Conservation (phyloP, 2,797 vertebrate species). For the Neosilurus mollespiculum region DNA sequence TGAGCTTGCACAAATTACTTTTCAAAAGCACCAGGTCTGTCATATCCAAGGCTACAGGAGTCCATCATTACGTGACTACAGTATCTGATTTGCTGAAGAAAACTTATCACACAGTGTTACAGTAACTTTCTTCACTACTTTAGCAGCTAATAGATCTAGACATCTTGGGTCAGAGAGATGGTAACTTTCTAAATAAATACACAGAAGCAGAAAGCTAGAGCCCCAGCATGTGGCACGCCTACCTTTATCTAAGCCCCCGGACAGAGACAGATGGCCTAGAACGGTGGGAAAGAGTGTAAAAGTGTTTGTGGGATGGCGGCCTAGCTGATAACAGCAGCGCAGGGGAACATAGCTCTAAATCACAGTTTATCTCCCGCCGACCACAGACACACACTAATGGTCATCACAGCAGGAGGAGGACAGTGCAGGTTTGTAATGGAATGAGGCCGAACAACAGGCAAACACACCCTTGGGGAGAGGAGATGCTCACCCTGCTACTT, state of each 20-base stretch:
- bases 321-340: slow-evolving; percentile 71
- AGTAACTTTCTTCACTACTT: neutral
- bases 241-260: slow-evolving; percentile 73
- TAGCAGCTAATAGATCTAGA: slow-evolving; percentile 20
- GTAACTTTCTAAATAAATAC: slow-evolving; percentile 31
- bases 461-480: slow-evolving; percentile 7
- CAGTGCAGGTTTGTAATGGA: slow-evolving; percentile 52
- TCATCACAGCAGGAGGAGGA: slow-evolving; percentile 68
- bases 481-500: slow-evolving; percentile 1
- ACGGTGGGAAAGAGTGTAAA: slow-evolving; percentile 72
- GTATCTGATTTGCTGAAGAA: neutral
- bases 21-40: neutral
- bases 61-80: neutral
- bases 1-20: neutral
- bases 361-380: slow-evolving; percentile 77
- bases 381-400: slow-evolving; percentile 77
- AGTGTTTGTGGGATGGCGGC: slow-evolving; percentile 72
- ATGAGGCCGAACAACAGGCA: slow-evolving; percentile 47
- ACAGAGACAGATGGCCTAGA: slow-evolving; percentile 75
- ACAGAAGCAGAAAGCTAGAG: slow-evolving; percentile 14
- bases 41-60: neutral
- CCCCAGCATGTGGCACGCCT: slow-evolving; percentile 53
- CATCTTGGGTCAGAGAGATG: slow-evolving; percentile 9
- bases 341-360: slow-evolving; percentile 73
- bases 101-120: slow-evolving; percentile 1